A percentile compares a stretch with the other conserved stretches of the same genome.
phyloP scores from a whole-genome alignment of 2,888 invertebrate genomes.

The Lissonota sp. region DNA sequence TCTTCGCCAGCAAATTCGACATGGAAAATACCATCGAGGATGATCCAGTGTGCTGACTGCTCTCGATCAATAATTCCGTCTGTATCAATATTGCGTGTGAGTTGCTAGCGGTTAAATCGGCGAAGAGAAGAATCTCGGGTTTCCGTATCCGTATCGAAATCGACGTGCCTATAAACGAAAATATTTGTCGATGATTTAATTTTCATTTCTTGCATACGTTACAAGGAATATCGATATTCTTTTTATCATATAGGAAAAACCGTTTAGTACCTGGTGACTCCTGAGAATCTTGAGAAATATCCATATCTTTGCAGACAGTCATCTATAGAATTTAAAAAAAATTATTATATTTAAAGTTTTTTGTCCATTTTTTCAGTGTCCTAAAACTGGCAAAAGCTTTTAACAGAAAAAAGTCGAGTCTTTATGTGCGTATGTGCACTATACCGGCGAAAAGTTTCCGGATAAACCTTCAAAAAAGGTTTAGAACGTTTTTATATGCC shows the following conservation, averaged over 20 bases:
- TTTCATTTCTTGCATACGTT: no score
- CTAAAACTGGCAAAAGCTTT: no score
- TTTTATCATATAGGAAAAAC: not conserved
- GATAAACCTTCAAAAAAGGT: no score
- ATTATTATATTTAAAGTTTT: no score
- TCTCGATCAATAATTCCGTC: constrained; percentile 89
- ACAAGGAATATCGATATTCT: not conserved
- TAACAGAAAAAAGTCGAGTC: no score
- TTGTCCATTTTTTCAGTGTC: no score
- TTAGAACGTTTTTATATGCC: no score
- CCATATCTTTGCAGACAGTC: constrained; percentile 39
- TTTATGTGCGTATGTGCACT: no score
- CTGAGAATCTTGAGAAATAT: constrained; percentile 30
- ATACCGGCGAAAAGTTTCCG: no score
- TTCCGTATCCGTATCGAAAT: constrained; percentile 90
- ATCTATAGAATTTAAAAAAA: no score
- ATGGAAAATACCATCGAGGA: constrained; percentile 88
- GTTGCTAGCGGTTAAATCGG: constrained; percentile 87
- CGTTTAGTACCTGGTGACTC: constrained; percentile 48
- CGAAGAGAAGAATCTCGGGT: constrained; percentile 91
- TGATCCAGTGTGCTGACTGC: constrained; percentile 88
- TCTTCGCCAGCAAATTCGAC: constrained; percentile 87
- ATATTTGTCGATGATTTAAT: constrained; percentile 14
- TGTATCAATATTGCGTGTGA: constrained; percentile 89
- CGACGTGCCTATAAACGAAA: constrained; percentile 87